Base-by-base conservation (phyloP, 2,797 vertebrate genomes). In the Scolopax rusticola region DNA sequence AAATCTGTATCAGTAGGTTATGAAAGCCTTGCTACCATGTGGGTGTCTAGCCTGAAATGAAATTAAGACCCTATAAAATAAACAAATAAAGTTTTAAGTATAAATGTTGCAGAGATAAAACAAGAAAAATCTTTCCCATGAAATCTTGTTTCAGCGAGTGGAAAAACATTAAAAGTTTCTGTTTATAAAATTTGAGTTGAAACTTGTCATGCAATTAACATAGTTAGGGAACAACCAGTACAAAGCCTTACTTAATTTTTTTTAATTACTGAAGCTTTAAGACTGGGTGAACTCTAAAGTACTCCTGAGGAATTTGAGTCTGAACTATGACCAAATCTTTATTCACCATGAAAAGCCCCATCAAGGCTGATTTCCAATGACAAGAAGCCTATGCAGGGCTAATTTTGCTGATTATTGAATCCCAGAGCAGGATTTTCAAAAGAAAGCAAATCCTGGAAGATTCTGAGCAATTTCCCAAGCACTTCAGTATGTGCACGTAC, bases 171-270 rank as follows among this genome's bases (percentile, higher is more conserved):
- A 53, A 32, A 59, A 51, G 30, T 61, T 90, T 68, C 17, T 79
- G 28, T 67, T 76, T 82, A 24, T 69, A 82, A 95, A 79, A 90
- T 73, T 68, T 78, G 61, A 90, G 84, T 94, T 94, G 32, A 85
- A 97, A 95, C 88, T 85, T 93, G 93, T 80, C 53, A 6, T 68
- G 75, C 75, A 85, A 80, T 96, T 94, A 96, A 60, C 68, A 43
- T 77, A 61, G 71, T 75, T 90, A 36, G 32, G 76, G 67, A 90
- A 73, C 73, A 93, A 93, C 45, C 53, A 65, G 74, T 75, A 81
- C 57, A 88, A 91, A 95, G 80, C 33, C 64, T 71, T 91, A 43
- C 45, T 92, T 92, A 32, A 15, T 47, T 76, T 80, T 83, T 80
- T 68, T 84, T 47, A 90, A 92, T 93, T 92, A 57, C 56, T 82